These are phyloP conservation scores for Cheirogaleus major DNA, from an alignment of 2,797 vertebrate species.

Conservation along the genomic window DNA sequence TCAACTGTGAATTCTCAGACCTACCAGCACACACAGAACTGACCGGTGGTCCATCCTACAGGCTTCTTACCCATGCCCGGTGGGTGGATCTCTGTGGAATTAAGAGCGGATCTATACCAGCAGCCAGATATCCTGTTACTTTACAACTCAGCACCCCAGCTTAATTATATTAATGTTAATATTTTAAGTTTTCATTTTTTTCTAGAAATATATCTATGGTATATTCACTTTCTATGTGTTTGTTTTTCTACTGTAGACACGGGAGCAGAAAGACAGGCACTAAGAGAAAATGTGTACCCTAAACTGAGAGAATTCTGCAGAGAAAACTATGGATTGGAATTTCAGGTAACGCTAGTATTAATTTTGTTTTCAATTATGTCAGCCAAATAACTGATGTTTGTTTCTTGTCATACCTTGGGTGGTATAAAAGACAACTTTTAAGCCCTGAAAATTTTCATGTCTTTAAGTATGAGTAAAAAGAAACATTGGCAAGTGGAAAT, in stretches of 20 bases:
- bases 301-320: slow-evolving; percentile 99
- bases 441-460: neutral
- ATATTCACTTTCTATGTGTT: slow-evolving; percentile 42
- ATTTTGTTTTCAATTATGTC: slow-evolving; percentile 17
- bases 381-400: neutral
- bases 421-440: neutral
- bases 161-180: neutral
- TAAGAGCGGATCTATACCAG: neutral
- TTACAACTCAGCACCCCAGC: neutral
- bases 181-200: neutral
- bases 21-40: neutral
- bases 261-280: slow-evolving; percentile 95
- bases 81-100: neutral
- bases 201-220: neutral
- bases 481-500: slow-evolving; percentile 17
- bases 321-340: slow-evolving; percentile 99
- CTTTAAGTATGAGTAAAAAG: neutral
- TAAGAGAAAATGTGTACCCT: slow-evolving; percentile 97
- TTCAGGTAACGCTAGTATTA: slow-evolving; percentile 91
- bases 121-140: neutral
- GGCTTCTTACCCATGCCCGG: neutral
- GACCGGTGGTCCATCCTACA: rapidly evolving
- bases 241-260: slow-evolving; percentile 90
- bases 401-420: slow-evolving; percentile 40
- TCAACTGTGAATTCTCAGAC: neutral